Evolutionary conservation across 2,888 invertebrate genomes (phyloP).

Genomic region (Xylophagus ater): DNA sequence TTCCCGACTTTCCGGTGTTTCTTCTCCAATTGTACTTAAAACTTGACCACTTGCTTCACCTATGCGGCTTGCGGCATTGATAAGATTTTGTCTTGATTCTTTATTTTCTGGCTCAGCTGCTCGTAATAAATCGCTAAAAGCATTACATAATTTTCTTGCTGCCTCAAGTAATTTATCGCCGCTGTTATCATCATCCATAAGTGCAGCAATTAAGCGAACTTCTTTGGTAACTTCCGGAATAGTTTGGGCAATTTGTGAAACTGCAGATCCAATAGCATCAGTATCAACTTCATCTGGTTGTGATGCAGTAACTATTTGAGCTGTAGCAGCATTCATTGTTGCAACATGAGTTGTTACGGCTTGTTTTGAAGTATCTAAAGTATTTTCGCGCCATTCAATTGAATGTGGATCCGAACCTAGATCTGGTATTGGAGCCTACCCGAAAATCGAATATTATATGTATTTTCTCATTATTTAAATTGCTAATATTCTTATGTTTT

Average conservation of each 20-base stretch:
- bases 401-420: constrained; percentile 77
- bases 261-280: constrained; percentile 91
- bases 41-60: constrained; percentile 95
- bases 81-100: constrained; percentile 83
- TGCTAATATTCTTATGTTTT: no score
- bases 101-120: constrained; percentile 93
- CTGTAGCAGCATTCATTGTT: constrained; percentile 98
- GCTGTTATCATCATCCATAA: constrained; percentile 77
- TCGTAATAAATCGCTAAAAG: constrained; percentile 87
- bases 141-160: constrained; percentile 80
- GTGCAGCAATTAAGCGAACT: constrained; percentile 70
- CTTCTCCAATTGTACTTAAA: constrained; percentile 84
- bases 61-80: constrained; percentile 91
- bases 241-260: constrained; percentile 93
- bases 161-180: constrained; percentile 85
- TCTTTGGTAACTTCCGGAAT: constrained; percentile 91
- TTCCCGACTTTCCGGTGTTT: constrained; percentile 73
- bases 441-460: constrained; percentile 1
- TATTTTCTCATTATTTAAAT: no score
- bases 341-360: constrained; percentile 94
- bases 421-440: constrained; percentile 49
- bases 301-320: constrained; percentile 88
- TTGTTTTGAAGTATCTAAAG: constrained; percentile 89
- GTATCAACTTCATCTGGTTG: constrained; percentile 88
- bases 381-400: constrained; percentile 87